Evolutionary conservation across 1,140 invertebrate genomes (phyloP), one percentile per base, ranked within the genome.

Genomic region (Procambarus clarkii): DNA sequence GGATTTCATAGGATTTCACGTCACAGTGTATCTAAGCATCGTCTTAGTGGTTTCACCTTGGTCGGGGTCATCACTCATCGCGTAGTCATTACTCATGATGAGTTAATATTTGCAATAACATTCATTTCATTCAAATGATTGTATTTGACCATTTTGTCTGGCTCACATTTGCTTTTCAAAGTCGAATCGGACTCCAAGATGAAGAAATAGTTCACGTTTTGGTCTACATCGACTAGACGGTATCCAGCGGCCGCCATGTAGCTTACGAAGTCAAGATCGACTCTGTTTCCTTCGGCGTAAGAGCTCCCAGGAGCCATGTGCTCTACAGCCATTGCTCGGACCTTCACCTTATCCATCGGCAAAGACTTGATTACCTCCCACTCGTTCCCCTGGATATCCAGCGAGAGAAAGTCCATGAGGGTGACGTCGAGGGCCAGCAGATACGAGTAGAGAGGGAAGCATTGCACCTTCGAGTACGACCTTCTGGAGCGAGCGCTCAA

Each of bases 321-420:
- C 81, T 93, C 92, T 7, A 93, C 85, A 34, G 76, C 89, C 64
- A 87, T 48, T 45, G 83, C 83, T 5, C 91, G 83, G 21, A 93
- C 90, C 0, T 46, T 4, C 21, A 89, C 46, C 24, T 69, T 34
- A 4, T 80, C 46, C 60, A 71, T 83, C 0, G 90, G 86, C 9
- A 93, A 74, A n/a, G 24, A 11, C 50, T 34, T 18, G 11, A 93
- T 7, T 18, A 93, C 86, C n/a, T 71, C 86, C 76, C 80, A 85
- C 64, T 93, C 92, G 44, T 76, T 64, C 1, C 87, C 91, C 71
- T 93, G 89, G 7, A 92, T 88, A 69, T 93, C 92, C 18, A 93
- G 74, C n/a, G 89, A 91, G 54, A 93, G 91, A 77, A 91, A 86
- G 76, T 93, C 92, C 46, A 93, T 76, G 18, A 83, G 69, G 18